phyloP scores from a whole-genome alignment of 2,113 vertebrate genomes.

The Cynocephalus volans region DNA sequence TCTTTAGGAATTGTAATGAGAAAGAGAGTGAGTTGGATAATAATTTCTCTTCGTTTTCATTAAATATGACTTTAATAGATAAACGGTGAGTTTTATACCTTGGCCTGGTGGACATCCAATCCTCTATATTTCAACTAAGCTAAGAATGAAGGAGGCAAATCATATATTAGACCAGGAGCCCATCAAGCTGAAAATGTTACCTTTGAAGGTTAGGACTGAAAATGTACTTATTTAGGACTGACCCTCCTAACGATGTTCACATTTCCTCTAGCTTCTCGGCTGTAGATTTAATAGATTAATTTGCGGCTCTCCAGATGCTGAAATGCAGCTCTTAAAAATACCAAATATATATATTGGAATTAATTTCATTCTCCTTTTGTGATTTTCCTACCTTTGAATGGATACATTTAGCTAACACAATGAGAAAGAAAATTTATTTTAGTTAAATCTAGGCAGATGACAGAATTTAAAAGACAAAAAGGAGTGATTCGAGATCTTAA shows the following conservation, averaged over 20 bases:
- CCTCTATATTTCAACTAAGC: constrained; percentile 62
- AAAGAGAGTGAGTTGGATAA: constrained; percentile 69
- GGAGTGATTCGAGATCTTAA: constrained; percentile 64
- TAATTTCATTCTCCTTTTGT: constrained; percentile 66
- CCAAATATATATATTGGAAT: constrained; percentile 59
- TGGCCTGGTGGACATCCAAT: constrained; percentile 66
- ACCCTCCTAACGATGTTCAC: background rate
- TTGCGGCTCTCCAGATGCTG: constrained; percentile 43
- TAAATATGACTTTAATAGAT: constrained; percentile 82
- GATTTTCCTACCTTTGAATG: constrained; percentile 60
- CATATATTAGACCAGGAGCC: constrained; percentile 47
- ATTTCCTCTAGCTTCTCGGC: constrained; percentile 36
- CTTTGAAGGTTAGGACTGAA: constrained; percentile 71
- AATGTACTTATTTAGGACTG: constrained; percentile 74
- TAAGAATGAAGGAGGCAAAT: constrained; percentile 62
- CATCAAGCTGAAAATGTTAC: constrained; percentile 73
- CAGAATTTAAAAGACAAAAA: constrained; percentile 57
- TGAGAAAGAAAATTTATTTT: constrained; percentile 50
- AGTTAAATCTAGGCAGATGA: constrained; percentile 60
- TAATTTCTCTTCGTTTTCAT: constrained; percentile 78
- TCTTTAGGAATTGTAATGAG: constrained; percentile 83
- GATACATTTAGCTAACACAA: constrained; percentile 53
- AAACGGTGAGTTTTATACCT: constrained; percentile 82
- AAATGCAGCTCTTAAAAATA: constrained; percentile 63
- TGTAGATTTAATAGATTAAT: constrained; percentile 63